A percentile compares a stretch with the other conserved stretches of the same genome.
These are phyloP conservation scores for Chalcosyrphus nemorum DNA, from an alignment of 2,888 invertebrate genomes.

Conservation along the genomic window DNA sequence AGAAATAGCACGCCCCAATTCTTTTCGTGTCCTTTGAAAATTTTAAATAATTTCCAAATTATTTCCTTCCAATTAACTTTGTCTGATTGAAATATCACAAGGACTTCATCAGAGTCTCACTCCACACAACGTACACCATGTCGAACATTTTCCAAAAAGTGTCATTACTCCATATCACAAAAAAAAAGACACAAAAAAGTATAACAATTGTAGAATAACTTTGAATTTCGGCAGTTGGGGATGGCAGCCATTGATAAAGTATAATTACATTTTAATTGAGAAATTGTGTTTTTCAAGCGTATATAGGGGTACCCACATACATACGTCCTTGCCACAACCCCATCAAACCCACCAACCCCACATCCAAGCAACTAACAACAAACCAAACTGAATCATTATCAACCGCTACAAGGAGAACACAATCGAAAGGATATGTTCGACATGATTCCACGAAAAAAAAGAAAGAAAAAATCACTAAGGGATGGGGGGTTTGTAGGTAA, in stretches of 20 bases:
- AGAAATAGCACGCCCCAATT: constrained; percentile 16
- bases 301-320: constrained; percentile 22
- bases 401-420: constrained; percentile 30
- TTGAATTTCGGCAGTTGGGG: constrained; percentile 9
- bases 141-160: constrained; percentile 7
- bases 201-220: constrained; percentile 8
- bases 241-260: constrained; percentile 42
- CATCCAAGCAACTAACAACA: not conserved
- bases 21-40: not conserved
- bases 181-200: not conserved
- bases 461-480: not conserved
- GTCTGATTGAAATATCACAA: constrained; percentile 32
- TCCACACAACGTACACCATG: not conserved
- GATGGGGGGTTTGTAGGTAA: not conserved
- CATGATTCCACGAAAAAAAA: constrained; percentile 43
- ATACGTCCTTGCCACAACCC: not conserved
- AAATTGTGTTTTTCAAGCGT: constrained; percentile 45
- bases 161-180: not conserved
- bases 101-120: not conserved
- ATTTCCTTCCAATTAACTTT: constrained; percentile 21
- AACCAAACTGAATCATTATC: constrained; percentile 21
- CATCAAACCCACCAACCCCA: too few relatives aligned
- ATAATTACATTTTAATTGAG: constrained; percentile 72
- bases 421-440: constrained; percentile 52
- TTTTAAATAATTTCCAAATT: not conserved